Base-by-base conservation (phyloP, 2,888 invertebrate genomes). In the Thereva unica region DNA sequence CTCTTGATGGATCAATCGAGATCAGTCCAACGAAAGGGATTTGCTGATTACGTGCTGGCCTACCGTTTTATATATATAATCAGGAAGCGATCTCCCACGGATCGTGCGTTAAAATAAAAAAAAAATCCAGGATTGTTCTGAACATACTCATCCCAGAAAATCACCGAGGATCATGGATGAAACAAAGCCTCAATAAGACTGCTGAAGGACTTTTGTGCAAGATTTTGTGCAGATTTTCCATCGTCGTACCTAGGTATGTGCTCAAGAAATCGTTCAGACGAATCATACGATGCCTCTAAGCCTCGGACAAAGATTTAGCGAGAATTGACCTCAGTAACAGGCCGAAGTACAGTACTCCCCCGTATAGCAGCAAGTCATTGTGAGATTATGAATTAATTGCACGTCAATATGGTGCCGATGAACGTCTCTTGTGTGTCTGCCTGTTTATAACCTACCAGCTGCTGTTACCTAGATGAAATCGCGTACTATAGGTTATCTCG, bases 241-340 rank as follows among this genome's bases (percentile, higher is more conserved):
- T 23, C 55, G 6, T 61, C 49, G 61, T 61, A 61, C 50, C n/a
- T 49, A 61, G 50, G 61, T 50, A 42, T 66, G 56, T 66, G 65
- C 50, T 66, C 65, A 66, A 65, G 65, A 66, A 66, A 66, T 56
- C 65, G 65, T 66, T 56, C 56, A 56, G 65, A 50, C 56, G 38
- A 66, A 66, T 66, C 65, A 66, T 56, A 66, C 65, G 41, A 66
- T 64, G 44, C 41, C 34, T 37, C 52, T 23, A 49, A 23, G n/a
- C n/a, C n/a, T n/a, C n/a, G n/a, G 41, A 40, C 10, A 34, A 41
- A 55, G n/a, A n/a, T n/a, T 55, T 38, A 55, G 42, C 42, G 42
- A 41, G 42, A 56, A 41, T 42, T 56, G 44, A 44, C 56, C 56
- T 42, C 49, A n/a, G 37, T 40, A 40, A 23, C 4, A 35, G 9